phyloP scores from a whole-genome alignment of 2,797 vertebrate species.

The Aeoliscus strigatus region DNA sequence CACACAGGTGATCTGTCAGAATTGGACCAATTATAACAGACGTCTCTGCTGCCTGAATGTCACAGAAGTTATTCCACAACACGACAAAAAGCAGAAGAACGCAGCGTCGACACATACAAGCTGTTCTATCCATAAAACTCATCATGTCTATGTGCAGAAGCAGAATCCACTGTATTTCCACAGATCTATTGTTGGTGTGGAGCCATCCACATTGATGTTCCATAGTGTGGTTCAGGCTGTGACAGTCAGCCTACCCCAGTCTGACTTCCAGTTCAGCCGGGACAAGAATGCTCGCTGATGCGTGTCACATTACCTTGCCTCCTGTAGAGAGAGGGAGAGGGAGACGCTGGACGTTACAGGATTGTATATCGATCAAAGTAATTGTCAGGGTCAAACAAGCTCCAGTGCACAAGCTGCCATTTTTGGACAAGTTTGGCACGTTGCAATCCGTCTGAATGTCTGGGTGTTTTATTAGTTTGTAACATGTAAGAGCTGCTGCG shows the following conservation, averaged over 20 bases:
- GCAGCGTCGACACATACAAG: slow-evolving; percentile 17
- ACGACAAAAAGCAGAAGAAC: slow-evolving; percentile 13
- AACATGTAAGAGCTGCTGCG: not conserved
- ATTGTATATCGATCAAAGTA: slow-evolving; percentile 49
- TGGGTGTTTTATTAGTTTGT: not conserved
- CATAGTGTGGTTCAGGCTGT: slow-evolving; percentile 31
- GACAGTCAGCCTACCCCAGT: slow-evolving; percentile 21
- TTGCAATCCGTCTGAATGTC: slow-evolving; percentile 10
- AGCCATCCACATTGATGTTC: slow-evolving; percentile 49
- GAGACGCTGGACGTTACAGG: slow-evolving; percentile 1
- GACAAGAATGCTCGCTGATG: slow-evolving; percentile 42
- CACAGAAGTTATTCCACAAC: too few species aligned
- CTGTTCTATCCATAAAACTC: slow-evolving; percentile 5
- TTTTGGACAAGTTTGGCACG: slow-evolving; percentile 28
- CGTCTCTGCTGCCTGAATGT: too few species aligned
- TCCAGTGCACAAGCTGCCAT: slow-evolving; percentile 39
- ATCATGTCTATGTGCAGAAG: slow-evolving; percentile 3
- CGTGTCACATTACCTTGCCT: slow-evolving; percentile 42
- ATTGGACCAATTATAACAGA: too few species aligned
- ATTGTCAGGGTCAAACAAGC: slow-evolving; percentile 50
- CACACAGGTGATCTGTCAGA: too few species aligned
- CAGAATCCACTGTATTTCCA: slow-evolving; percentile 24
- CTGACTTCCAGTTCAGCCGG: slow-evolving; percentile 43
- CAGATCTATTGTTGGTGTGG: slow-evolving; percentile 49
- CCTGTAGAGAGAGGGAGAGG: slow-evolving; percentile 33